phyloP scores from a whole-genome alignment of 1,140 invertebrate species.

The Ceratosolen solmsi region DNA sequence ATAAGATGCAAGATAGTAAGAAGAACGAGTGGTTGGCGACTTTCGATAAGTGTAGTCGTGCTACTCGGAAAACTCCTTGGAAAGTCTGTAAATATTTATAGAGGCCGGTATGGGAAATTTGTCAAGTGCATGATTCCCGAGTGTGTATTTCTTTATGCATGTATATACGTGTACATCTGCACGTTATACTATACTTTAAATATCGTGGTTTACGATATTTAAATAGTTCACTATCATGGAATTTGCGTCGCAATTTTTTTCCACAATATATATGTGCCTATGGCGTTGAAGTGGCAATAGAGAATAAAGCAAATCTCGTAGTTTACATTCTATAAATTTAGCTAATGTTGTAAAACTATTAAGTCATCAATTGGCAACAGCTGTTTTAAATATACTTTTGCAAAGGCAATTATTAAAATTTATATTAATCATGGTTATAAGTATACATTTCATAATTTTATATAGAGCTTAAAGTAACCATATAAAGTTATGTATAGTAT shows the following conservation, averaged over 20 bases:
- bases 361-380: no score
- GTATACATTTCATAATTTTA: no score
- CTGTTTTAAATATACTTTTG: no score
- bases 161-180: background rate
- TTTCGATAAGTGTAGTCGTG: constrained; percentile 46
- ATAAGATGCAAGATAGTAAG: background rate
- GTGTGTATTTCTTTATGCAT: constrained; percentile 24
- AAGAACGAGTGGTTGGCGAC: background rate
- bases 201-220: constrained; percentile 26
- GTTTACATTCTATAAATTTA: no score
- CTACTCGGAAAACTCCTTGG: constrained; percentile 42
- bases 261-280: no score
- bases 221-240: constrained; percentile 30
- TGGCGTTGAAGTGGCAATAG: no score
- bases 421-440: no score
- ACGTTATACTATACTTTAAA: background rate
- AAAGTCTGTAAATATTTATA: constrained; percentile 54
- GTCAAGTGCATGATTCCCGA: constrained; percentile 36
- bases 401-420: no score
- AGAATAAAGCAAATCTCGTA: no score
- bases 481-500: no score
- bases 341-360: no score
- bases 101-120: constrained; percentile 40
- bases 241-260: background rate
- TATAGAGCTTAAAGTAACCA: no score